These are phyloP conservation scores for Atrichornis clamosus DNA, from an alignment of 2,113 vertebrate genomes.

Conservation along the genomic window DNA sequence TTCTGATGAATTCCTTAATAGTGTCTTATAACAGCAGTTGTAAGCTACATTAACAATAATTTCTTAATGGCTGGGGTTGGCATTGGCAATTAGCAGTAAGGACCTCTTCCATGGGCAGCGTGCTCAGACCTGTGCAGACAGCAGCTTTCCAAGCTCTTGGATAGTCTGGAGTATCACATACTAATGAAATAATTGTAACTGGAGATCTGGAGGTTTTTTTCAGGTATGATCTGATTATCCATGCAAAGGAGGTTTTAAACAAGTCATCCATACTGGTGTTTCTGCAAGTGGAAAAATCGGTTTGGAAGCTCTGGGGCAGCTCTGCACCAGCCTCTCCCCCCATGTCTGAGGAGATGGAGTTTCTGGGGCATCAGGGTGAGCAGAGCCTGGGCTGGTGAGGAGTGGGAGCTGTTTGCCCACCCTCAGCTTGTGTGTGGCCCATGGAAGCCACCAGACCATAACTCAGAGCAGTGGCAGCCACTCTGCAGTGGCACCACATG, in stretches of 20 bases:
- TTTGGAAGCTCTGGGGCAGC: neutral
- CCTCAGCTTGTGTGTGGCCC: neutral
- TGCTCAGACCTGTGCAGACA: neutral
- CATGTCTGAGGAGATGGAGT: neutral
- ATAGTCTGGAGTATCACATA: neutral
- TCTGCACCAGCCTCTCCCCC: neutral
- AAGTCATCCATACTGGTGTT: neutral
- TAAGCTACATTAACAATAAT: neutral
- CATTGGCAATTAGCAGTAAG: neutral
- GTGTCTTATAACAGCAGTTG: neutral
- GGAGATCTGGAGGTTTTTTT: neutral
- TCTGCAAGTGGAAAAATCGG: neutral
- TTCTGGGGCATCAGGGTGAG: neutral
- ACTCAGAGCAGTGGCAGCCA: neutral
- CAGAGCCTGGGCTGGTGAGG: neutral
- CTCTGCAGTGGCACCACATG: constrained; percentile 9
- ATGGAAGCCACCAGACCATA: neutral
- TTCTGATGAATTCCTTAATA: neutral
- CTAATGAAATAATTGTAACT: neutral
- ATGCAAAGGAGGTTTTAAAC: neutral
- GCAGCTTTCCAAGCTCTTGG: neutral
- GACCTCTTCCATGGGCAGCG: neutral
- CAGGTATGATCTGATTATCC: neutral
- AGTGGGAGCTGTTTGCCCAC: neutral
- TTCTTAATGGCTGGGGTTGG: neutral